Conservation (phyloP, 2,797 vertebrate species). For the Gorsachius magnificus region DNA sequence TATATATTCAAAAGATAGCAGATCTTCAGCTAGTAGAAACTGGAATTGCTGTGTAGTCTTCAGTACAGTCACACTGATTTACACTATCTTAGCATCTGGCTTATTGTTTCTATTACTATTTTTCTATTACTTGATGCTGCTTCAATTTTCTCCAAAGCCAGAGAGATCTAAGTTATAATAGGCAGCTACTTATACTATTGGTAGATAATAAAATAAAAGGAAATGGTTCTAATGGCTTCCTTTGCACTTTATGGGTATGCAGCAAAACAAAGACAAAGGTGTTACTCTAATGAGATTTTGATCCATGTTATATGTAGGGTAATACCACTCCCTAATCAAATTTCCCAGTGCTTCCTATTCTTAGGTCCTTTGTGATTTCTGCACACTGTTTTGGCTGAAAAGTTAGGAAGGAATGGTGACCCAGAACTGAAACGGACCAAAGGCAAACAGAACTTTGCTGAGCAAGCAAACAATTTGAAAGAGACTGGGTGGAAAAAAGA, state of each 20-base stretch:
- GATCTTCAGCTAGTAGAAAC: background rate
- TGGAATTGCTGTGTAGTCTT: background rate
- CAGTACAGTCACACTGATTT: background rate
- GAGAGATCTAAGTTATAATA: background rate
- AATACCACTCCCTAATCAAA: background rate
- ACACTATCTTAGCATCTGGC: constrained; percentile 15
- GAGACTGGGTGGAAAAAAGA: background rate
- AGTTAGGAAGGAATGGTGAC: background rate
- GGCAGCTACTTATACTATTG: background rate
- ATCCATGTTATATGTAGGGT: background rate
- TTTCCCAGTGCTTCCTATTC: background rate
- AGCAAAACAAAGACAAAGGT: background rate
- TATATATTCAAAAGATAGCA: background rate
- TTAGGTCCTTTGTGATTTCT: background rate
- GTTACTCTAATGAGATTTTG: background rate
- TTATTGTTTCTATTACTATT: constrained; percentile 19
- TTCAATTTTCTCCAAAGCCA: constrained; percentile 20
- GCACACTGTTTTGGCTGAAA: background rate
- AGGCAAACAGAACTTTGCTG: background rate
- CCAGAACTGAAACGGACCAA: background rate
- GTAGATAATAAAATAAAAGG: constrained; percentile 17
- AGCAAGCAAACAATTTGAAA: background rate
- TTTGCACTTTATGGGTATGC: background rate
- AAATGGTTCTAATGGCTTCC: background rate
- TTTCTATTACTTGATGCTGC: background rate